Percentiles rank a stretch among this genome's conserved stretches.
These are phyloP conservation scores for Pentalonia nigronervosa DNA, from an alignment of 1,140 invertebrate genomes.

Conservation along the genomic window DNA sequence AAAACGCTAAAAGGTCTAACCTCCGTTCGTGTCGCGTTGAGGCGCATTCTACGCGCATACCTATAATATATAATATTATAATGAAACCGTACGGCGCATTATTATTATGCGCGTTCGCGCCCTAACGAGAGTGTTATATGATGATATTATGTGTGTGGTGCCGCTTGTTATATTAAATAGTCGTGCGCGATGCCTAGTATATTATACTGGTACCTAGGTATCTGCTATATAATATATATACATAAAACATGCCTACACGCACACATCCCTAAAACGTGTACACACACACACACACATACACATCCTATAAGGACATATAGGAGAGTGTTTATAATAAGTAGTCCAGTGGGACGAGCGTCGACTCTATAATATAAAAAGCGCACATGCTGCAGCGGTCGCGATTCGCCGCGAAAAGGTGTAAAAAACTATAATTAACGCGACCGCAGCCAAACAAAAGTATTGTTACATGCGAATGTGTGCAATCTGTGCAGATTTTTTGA, in stretches of 20 bases:
- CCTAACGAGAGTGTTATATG: constrained; percentile 46
- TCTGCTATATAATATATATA: neutral
- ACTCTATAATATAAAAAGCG: neutral
- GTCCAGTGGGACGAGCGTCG: neutral
- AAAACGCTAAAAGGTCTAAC: constrained; percentile 37
- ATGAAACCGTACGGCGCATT: neutral
- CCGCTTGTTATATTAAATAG: neutral
- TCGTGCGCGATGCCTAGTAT: neutral
- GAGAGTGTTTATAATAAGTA: neutral
- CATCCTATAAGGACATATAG: neutral
- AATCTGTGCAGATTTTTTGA: too few species aligned
- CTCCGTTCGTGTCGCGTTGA: neutral
- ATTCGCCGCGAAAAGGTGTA: neutral
- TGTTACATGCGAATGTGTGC: too few species aligned
- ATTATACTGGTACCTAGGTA: neutral
- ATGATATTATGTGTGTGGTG: neutral
- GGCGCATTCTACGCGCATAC: neutral
- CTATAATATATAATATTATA: neutral
- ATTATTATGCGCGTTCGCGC: neutral
- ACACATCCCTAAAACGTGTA: neutral
- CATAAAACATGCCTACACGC: too few species aligned
- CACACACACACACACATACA: neutral
- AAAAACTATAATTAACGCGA: neutral
- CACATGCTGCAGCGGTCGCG: neutral
- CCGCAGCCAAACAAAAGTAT: neutral